phyloP scores from a whole-genome alignment of 2,888 invertebrate genomes.

The Bombylius major region DNA sequence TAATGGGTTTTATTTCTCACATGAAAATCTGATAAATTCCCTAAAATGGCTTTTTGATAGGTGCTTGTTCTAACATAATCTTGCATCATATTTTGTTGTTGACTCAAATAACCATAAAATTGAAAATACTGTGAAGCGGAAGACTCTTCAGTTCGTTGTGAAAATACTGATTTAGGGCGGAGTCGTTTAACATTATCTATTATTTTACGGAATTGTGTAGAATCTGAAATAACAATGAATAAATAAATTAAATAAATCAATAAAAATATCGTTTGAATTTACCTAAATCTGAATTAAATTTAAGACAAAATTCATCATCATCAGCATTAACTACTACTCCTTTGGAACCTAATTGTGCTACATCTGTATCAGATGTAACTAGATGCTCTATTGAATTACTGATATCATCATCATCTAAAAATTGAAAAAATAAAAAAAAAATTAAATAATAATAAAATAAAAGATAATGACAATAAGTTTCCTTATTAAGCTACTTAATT shows the following conservation, averaged over 20 bases:
- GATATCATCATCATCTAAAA: conserved; percentile 22
- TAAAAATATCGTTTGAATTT: neutral
- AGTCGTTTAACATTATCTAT: conserved; percentile 34
- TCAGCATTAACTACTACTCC: conserved; percentile 32
- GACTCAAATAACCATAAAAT: conserved; percentile 97
- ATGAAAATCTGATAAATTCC: conserved; percentile 84
- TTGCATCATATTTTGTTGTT: conserved; percentile 99
- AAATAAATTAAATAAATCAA: neutral
- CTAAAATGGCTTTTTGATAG: conserved; percentile 92
- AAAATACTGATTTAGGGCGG: conserved; percentile 66
- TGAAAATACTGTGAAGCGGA: conserved; percentile 99
- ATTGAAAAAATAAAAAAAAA: neutral
- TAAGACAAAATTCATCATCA: conserved; percentile 30
- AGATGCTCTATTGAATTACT: conserved; percentile 30
- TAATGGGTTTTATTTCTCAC: conserved; percentile 18
- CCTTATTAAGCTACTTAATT: no score
- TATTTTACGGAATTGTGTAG: conserved; percentile 32
- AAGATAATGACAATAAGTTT: no score
- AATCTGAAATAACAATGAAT: conserved; percentile 18
- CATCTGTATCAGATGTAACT: conserved; percentile 31
- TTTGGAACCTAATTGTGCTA: conserved; percentile 29
- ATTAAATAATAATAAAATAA: no score
- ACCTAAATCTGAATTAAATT: conserved; percentile 30
- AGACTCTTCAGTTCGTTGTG: conserved; percentile 92
- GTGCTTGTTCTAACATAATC: conserved; percentile 97